Conservation (phyloP, 2,113 vertebrate species). For the Takifugu flavidus region DNA sequence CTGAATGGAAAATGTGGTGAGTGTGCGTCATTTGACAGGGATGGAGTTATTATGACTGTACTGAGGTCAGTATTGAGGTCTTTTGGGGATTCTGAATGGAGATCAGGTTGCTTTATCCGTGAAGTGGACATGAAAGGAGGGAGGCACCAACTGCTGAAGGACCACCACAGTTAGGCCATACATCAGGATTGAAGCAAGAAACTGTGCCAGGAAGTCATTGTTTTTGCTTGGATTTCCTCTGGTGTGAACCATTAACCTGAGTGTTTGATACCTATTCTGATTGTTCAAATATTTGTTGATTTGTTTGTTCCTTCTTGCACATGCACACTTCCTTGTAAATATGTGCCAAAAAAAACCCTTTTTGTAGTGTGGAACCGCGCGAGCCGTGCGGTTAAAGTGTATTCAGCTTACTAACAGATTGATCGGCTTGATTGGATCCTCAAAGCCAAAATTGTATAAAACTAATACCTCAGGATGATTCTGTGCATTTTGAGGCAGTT, state of each 20-base stretch:
- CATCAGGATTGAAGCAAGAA: too few relatives aligned
- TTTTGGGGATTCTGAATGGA: too few relatives aligned
- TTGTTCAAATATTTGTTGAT: slow-evolving; percentile 35
- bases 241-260: slow-evolving; percentile 23
- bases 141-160: too few relatives aligned
- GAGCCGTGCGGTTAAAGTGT: slow-evolving; percentile 37
- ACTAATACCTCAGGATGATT: slow-evolving; percentile 79
- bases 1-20: too few relatives aligned
- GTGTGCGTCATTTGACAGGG: too few relatives aligned
- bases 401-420: slow-evolving; percentile 40
- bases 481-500: slow-evolving; percentile 53
- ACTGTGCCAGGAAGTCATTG: too few relatives aligned
- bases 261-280: slow-evolving; percentile 44
- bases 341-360: slow-evolving; percentile 29
- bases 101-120: too few relatives aligned
- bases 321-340: slow-evolving; percentile 40
- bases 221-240: too few relatives aligned
- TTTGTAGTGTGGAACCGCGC: slow-evolving; percentile 49
- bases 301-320: slow-evolving; percentile 44
- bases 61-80: too few relatives aligned
- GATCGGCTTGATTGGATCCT: slow-evolving; percentile 63
- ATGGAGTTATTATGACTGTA: too few relatives aligned
- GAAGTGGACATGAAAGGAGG: too few relatives aligned
- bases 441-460: slow-evolving; percentile 70
- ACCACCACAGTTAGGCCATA: too few relatives aligned